A percentile compares a stretch with the other conserved stretches of the same genome.
phyloP scores from a whole-genome alignment of 2,888 invertebrate species.

The Agriopis leucophaearia region DNA sequence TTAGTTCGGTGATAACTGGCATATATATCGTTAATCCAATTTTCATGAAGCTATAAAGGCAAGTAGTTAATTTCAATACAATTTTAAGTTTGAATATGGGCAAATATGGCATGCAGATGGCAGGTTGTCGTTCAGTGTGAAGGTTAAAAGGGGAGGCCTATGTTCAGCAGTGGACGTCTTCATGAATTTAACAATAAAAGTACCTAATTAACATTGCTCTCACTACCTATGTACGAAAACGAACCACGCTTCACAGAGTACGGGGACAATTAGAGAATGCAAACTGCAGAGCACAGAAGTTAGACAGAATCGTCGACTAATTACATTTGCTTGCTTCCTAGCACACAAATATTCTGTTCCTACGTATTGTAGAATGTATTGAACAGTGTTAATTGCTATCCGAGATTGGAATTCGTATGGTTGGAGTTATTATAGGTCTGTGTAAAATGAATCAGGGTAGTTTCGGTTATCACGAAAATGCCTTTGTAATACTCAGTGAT shows the following conservation, averaged over 20 bases:
- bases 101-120: too few species aligned
- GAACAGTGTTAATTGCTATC: conserved; percentile 30
- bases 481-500: neutral
- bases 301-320: conserved; percentile 53
- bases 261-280: conserved; percentile 59
- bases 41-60: too few species aligned
- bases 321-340: conserved; percentile 56
- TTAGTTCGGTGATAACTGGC: too few species aligned
- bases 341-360: conserved; percentile 56
- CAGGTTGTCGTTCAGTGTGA: too few species aligned
- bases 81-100: too few species aligned
- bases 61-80: too few species aligned
- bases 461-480: neutral
- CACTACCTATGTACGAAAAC: conserved; percentile 24
- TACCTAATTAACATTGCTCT: conserved; percentile 12
- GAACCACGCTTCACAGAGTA: conserved; percentile 47
- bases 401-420: conserved; percentile 27
- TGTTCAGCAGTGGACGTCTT: too few species aligned
- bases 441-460: conserved; percentile 14
- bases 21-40: too few species aligned
- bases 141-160: too few species aligned
- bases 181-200: conserved; percentile 10
- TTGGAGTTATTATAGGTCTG: conserved; percentile 3
- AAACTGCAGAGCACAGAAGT: conserved; percentile 48
- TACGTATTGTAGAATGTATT: conserved; percentile 20